Evolutionary conservation across 2,113 vertebrate species (phyloP).

Genomic region (Pampusana beccarii): DNA sequence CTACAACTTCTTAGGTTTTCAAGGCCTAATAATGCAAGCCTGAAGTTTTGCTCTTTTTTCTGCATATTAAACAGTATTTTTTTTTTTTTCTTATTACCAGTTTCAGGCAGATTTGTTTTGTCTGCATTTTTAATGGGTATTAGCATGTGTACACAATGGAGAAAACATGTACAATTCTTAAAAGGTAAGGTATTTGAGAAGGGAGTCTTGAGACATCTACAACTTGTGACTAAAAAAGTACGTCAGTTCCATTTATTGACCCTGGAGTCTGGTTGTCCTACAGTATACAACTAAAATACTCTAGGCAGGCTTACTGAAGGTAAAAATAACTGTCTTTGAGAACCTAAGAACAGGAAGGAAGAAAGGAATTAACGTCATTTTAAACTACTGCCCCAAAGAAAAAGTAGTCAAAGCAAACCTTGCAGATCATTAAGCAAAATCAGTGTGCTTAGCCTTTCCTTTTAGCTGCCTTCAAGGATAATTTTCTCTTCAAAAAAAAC

Average conservation of each 20-base stretch:
- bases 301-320: neutral
- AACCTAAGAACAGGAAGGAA: conserved; percentile 16
- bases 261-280: neutral
- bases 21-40: conserved; percentile 15
- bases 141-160: conserved; percentile 56
- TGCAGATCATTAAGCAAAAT: neutral
- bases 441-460: neutral
- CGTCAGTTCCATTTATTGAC: neutral
- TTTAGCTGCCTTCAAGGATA: neutral
- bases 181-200: conserved; percentile 74
- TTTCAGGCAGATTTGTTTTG: conserved; percentile 51
- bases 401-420: neutral
- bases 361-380: neutral
- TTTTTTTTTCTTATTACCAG: neutral
- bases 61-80: conserved; percentile 11
- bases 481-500: neutral
- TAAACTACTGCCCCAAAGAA: neutral
- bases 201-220: conserved; percentile 30
- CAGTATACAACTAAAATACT: neutral
- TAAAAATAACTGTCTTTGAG: conserved; percentile 1
- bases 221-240: conserved; percentile 29
- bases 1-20: conserved; percentile 39
- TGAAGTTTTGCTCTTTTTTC: conserved; percentile 24
- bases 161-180: conserved; percentile 49
- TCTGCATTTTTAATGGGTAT: conserved; percentile 38